phyloP scores from a whole-genome alignment of 2,113 vertebrate species.

The Nothoprocta perdicaria region DNA sequence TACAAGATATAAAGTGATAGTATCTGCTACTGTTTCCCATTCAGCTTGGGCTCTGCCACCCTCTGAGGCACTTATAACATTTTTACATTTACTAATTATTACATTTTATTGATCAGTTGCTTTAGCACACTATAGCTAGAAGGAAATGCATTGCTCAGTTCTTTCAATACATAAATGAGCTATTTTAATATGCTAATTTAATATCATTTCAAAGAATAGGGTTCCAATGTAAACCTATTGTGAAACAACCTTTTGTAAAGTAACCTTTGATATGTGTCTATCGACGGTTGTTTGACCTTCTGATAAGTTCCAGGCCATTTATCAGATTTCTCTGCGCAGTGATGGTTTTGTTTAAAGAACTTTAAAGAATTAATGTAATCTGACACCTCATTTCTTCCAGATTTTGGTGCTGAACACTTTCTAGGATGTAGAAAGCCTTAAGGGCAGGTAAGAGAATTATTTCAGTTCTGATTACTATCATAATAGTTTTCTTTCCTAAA shows the following conservation, averaged over 20 bases:
- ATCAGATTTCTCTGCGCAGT: neutral
- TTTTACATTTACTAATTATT: neutral
- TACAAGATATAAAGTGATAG: neutral
- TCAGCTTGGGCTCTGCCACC: neutral
- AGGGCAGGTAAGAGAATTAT: neutral
- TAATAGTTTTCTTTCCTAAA: neutral
- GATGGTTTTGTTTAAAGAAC: neutral
- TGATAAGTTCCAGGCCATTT: neutral
- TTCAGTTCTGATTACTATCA: slow-evolving; percentile 23
- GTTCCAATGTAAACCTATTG: neutral
- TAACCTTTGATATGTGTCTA: neutral
- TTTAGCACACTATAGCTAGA: neutral
- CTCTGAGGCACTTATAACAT: neutral
- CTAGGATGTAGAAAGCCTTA: neutral
- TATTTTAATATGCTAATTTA: neutral
- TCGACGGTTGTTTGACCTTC: neutral
- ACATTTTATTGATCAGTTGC: neutral
- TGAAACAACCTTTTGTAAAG: neutral
- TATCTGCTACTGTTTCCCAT: neutral
- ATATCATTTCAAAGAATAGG: neutral
- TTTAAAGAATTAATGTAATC: slow-evolving; percentile 13
- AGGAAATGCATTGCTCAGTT: neutral
- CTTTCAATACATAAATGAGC: neutral
- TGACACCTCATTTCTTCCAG: neutral
- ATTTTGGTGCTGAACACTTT: neutral